Evolutionary conservation across 2,888 invertebrate genomes (phyloP).

Genomic region (Chymomyza procnemis): DNA sequence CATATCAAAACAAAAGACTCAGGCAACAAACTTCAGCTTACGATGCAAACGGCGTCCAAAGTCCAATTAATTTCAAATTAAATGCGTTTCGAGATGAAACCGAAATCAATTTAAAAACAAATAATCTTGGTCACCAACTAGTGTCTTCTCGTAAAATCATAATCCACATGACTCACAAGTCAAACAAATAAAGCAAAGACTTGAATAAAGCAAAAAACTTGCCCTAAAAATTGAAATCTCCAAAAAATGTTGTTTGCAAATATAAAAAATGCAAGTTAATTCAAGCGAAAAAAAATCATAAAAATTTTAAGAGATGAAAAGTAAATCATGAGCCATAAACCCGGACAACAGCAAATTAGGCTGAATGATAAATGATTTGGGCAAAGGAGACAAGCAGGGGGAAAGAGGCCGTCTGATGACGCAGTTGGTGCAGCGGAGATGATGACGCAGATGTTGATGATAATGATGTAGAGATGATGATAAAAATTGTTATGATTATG

Average conservation of each 20-base stretch:
- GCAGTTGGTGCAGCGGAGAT: slow-evolving; percentile 48
- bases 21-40: neutral
- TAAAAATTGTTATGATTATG: no score
- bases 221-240: slow-evolving; percentile 15
- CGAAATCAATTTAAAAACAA: neutral
- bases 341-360: slow-evolving; percentile 31
- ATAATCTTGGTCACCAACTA: neutral
- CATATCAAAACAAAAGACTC: neutral
- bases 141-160: neutral
- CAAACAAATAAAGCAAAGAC: slow-evolving; percentile 58
- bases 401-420: slow-evolving; percentile 47
- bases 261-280: slow-evolving; percentile 56
- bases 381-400: slow-evolving; percentile 31
- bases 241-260: slow-evolving; percentile 28
- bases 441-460: neutral
- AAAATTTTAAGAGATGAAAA: slow-evolving; percentile 34
- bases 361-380: neutral
- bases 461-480: neutral
- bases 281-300: slow-evolving; percentile 39
- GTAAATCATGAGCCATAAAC: slow-evolving; percentile 59
- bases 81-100: neutral
- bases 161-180: neutral
- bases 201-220: slow-evolving; percentile 61
- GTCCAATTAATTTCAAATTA: neutral
- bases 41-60: neutral